Base-by-base conservation (phyloP, 1,140 invertebrate genomes). In the Drosophila pallidifrons region DNA sequence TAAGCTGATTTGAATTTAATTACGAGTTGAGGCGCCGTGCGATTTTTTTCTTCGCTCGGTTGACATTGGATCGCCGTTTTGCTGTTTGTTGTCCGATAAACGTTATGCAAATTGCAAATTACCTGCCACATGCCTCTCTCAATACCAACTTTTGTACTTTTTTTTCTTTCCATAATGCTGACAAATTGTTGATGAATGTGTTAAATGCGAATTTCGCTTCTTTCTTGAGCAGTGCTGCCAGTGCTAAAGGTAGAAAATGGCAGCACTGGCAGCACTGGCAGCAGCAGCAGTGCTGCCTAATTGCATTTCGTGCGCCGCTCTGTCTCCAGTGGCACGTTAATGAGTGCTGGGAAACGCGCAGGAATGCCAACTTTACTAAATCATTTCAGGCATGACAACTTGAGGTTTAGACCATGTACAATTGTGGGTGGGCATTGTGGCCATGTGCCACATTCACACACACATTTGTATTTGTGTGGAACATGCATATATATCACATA, bases 101-200 rank as follows among this genome's bases (percentile, higher is more conserved):
- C 83, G 85, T 80, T 88, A 83, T 88, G 83, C 68, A 88, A 88
- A 88, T 88, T 81, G 43, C 75, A 54, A 54, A 54, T 54, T 54
- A 54, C 51, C 51, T 67, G 49, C 58, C 61, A 67, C 51, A 54
- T 54, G 6, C 28, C 65, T 59, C 5, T 55, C 13, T 16, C 13
- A 43, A 55, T 55, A 10, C 52, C 13, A 51, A 7, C 11, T 51
- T 28, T 0, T 6, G 10, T 75, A 8, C 51, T 66, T 51, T 47
- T 28, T 52, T 8, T 30, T 32, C 65, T 77, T 79, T 76, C 71
- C 52, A 77, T 73, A 81, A 72, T 75, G 74, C 85, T 83, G 85
- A 89, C 85, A 88, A 89, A 88, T 88, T 88, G 83, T 88, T 88
- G 83, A 88, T 88, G 77, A 89, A 88, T 80, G 85, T 83, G 79